Percentiles rank a stretch among this genome's conserved stretches.
Evolutionary conservation across 2,113 vertebrate species (phyloP).

Genomic region (Megaleporinus macrocephalus): DNA sequence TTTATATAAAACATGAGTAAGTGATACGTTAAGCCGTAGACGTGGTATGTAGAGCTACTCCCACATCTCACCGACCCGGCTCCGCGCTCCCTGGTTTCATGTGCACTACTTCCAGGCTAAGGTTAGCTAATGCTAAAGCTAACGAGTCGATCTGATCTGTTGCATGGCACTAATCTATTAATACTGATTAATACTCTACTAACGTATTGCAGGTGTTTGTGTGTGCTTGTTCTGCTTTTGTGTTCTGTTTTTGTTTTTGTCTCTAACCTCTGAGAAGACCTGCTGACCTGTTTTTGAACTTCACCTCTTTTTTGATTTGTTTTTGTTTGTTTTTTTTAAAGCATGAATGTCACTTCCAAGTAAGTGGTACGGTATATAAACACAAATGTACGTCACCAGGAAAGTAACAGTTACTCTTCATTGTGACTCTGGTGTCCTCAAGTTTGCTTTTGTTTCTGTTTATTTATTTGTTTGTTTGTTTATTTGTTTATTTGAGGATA

Average conservation of each 20-base stretch:
- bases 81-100: too few relatives aligned
- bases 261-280: constrained; percentile 18
- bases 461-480: not conserved
- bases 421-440: constrained; percentile 26
- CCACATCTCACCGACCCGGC: too few relatives aligned
- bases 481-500: not conserved
- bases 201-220: constrained; percentile 24
- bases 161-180: constrained; percentile 43
- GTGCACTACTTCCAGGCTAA: too few relatives aligned
- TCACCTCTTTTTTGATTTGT: too few relatives aligned
- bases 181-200: constrained; percentile 34
- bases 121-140: too few relatives aligned
- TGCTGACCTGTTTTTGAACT: constrained; percentile 10
- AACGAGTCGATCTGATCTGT: not conserved
- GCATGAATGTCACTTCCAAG: constrained; percentile 17
- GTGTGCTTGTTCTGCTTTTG: not conserved
- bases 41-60: too few relatives aligned
- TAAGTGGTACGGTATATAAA: not conserved
- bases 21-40: too few relatives aligned
- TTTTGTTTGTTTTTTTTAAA: not conserved
- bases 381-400: not conserved
- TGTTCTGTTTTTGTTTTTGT: constrained; percentile 15
- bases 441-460: constrained; percentile 32
- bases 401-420: constrained; percentile 2
- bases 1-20: too few relatives aligned